Conservation (phyloP, 2,113 vertebrate species). For the Sinocyclocheilus maitianheensis region DNA sequence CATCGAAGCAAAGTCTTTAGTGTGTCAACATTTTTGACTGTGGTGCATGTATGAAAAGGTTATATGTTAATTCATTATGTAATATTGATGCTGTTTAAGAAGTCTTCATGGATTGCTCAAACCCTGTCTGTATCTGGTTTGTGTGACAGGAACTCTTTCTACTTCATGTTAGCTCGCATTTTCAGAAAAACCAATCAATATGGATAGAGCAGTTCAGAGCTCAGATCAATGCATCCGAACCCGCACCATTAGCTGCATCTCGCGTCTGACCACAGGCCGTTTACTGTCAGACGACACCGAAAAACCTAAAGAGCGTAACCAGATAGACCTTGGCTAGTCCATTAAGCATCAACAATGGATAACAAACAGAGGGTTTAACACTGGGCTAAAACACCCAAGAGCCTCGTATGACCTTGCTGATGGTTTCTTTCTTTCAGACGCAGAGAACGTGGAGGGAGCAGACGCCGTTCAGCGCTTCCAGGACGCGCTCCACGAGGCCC, state of each 20-base stretch:
- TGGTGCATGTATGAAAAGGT: neutral
- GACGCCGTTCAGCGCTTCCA: slow-evolving; percentile 71
- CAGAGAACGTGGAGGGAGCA: slow-evolving; percentile 65
- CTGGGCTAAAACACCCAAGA: no score
- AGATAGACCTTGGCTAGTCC: slow-evolving; percentile 2
- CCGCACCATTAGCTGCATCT: slow-evolving; percentile 41
- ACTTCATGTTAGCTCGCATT: neutral
- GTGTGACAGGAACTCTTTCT: neutral
- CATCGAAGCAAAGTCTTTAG: neutral
- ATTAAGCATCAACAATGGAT: slow-evolving; percentile 22
- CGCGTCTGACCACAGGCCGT: slow-evolving; percentile 32
- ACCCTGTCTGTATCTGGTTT: neutral
- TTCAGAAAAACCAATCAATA: slow-evolving; percentile 52
- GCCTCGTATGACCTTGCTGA: neutral
- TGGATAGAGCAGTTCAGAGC: slow-evolving; percentile 18
- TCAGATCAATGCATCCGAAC: slow-evolving; percentile 54
- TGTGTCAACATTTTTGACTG: neutral
- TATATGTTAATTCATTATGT: no score
- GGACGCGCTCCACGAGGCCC: slow-evolving; percentile 73
- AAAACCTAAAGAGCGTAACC: neutral
- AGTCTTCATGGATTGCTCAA: neutral
- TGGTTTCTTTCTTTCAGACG: slow-evolving; percentile 50
- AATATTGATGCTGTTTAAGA: neutral
- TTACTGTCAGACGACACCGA: neutral
- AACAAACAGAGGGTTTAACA: no score